phyloP scores from a whole-genome alignment of 1,140 invertebrate genomes.

The Drepana arcuata region DNA sequence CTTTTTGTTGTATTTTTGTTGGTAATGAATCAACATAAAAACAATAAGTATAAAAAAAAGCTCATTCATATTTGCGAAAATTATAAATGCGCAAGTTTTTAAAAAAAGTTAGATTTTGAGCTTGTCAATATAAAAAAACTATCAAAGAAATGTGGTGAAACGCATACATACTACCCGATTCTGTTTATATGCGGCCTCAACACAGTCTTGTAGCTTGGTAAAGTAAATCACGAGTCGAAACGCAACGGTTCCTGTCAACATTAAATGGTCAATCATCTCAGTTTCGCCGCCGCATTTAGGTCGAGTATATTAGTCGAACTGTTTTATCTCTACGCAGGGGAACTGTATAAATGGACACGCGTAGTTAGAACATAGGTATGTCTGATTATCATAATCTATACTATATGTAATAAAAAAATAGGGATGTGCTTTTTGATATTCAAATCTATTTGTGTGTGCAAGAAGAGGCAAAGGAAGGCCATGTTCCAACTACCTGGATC shows the following conservation, averaged over 20 bases:
- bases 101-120: no score
- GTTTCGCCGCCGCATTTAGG: slow-evolving; percentile 43
- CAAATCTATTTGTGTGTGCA: not conserved
- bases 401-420: not conserved
- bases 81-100: slow-evolving; percentile 3
- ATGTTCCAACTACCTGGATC: no score
- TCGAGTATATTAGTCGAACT: slow-evolving; percentile 49
- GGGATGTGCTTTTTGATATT: not conserved
- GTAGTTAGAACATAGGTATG: not conserved
- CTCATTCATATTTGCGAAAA: no score
- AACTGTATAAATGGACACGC: no score
- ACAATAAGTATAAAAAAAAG: slow-evolving; percentile 33
- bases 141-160: not conserved
- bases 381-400: not conserved
- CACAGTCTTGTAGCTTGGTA: not conserved
- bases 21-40: slow-evolving; percentile 24
- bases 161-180: not conserved
- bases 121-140: not conserved
- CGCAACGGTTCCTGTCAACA: slow-evolving; percentile 50
- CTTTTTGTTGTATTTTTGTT: no score
- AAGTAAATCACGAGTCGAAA: slow-evolving; percentile 1
- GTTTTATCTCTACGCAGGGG: slow-evolving; percentile 21
- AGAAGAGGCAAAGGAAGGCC: no score
- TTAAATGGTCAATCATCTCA: slow-evolving; percentile 62
- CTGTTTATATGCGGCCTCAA: no score